A percentile compares a stretch with the other conserved stretches of the same genome.
phyloP scores from a whole-genome alignment of 1,140 invertebrate genomes.

The Drosophila oshimai region DNA sequence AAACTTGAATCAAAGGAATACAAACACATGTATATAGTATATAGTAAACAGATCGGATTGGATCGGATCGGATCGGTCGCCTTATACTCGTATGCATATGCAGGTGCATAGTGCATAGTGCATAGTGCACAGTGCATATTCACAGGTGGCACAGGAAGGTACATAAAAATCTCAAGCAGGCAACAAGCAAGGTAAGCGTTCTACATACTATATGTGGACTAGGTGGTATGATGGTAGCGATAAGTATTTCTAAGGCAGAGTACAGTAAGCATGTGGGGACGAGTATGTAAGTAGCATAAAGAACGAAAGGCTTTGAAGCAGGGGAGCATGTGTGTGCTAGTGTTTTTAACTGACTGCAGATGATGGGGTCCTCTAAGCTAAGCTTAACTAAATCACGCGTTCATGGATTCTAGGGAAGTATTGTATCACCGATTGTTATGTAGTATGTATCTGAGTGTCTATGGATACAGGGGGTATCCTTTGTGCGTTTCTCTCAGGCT shows the following conservation, averaged over 20 bases:
- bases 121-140: background rate
- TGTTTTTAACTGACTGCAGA: slow-evolving; percentile 1
- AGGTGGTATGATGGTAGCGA: background rate
- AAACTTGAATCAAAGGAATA: background rate
- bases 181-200: slow-evolving; percentile 17
- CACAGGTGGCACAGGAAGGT: background rate
- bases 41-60: no score
- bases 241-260: background rate
- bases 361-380: background rate
- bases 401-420: slow-evolving; percentile 13
- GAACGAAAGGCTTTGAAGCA: background rate
- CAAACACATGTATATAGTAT: background rate
- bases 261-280: background rate
- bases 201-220: slow-evolving; percentile 5
- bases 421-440: slow-evolving; percentile 35
- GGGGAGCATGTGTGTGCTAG: background rate
- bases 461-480: background rate
- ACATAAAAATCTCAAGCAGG: background rate
- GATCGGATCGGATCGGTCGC: background rate
- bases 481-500: background rate
- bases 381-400: background rate
- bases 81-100: no score
- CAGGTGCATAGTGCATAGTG: no score
- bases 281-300: background rate
- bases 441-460: background rate